These are phyloP conservation scores for Dissostichus mawsoni DNA, from an alignment of 2,113 vertebrate species.

Conservation along the genomic window DNA sequence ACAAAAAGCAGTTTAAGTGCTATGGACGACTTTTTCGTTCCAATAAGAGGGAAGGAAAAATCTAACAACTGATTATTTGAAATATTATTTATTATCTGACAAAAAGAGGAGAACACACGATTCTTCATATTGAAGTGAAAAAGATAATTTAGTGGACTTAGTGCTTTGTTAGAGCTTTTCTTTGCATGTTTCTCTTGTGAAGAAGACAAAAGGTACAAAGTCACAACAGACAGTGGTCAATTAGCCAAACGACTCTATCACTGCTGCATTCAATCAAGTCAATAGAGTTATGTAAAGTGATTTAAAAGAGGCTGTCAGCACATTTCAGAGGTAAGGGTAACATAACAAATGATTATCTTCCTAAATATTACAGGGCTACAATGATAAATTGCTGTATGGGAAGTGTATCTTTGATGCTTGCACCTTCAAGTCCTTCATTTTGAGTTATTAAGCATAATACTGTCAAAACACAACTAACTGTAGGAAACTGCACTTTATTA, in stretches of 20 bases:
- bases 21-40: too few relatives aligned
- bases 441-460: not conserved
- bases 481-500: too few relatives aligned
- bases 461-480: not conserved
- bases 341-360: not conserved
- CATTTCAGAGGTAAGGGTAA: not conserved
- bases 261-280: not conserved
- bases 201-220: conserved; percentile 12
- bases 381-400: not conserved
- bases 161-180: conserved; percentile 2
- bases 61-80: not conserved
- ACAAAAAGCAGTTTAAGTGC: too few relatives aligned
- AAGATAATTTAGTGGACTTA: not conserved
- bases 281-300: not conserved
- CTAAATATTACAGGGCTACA: not conserved
- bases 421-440: not conserved
- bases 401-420: conserved; percentile 3
- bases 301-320: not conserved
- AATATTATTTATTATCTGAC: not conserved
- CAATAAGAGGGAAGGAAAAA: too few relatives aligned
- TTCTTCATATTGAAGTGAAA: too few relatives aligned
- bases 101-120: not conserved
- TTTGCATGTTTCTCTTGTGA: not conserved
- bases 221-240: conserved; percentile 4
- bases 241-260: not conserved